Evolutionary conservation across 2,797 vertebrate species (phyloP).

Genomic region (Ctenosaura bakeri): DNA sequence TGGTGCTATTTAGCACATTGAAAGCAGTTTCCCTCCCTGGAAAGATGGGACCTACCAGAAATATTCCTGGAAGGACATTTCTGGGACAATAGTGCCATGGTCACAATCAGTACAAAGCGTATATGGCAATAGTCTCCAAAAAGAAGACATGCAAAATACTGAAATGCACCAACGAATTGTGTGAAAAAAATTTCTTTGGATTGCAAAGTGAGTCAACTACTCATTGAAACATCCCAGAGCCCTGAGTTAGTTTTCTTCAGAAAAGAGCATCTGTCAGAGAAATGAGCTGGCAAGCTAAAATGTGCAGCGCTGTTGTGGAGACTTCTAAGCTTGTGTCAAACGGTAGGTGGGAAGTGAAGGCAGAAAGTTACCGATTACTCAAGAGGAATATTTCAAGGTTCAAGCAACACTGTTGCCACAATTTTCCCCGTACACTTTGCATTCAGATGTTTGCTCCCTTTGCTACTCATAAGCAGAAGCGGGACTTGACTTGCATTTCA

Average conservation of each 20-base stretch:
- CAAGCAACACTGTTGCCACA: not conserved
- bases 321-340: slow-evolving; percentile 20
- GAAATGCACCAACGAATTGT: not conserved
- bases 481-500: not conserved
- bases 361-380: not conserved
- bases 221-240: slow-evolving; percentile 1
- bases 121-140: not conserved
- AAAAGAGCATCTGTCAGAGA: slow-evolving; percentile 33
- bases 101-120: not conserved
- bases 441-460: slow-evolving; percentile 38
- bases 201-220: not conserved
- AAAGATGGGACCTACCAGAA: not conserved
- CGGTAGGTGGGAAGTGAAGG: slow-evolving; percentile 8
- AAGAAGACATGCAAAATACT: not conserved
- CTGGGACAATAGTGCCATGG: not conserved
- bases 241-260: slow-evolving; percentile 18
- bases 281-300: slow-evolving; percentile 37
- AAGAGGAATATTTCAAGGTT: not conserved
- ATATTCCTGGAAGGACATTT: not conserved
- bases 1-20: no score
- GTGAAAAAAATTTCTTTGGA: slow-evolving; percentile 4
- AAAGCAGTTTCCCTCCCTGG: no score
- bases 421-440: slow-evolving; percentile 27
- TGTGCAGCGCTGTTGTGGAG: slow-evolving; percentile 8
- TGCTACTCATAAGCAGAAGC: not conserved